Evolutionary conservation across 2,797 vertebrate species (phyloP), one percentile per base, ranked within the genome.

Genomic region (Emydoidea blandingii): DNA sequence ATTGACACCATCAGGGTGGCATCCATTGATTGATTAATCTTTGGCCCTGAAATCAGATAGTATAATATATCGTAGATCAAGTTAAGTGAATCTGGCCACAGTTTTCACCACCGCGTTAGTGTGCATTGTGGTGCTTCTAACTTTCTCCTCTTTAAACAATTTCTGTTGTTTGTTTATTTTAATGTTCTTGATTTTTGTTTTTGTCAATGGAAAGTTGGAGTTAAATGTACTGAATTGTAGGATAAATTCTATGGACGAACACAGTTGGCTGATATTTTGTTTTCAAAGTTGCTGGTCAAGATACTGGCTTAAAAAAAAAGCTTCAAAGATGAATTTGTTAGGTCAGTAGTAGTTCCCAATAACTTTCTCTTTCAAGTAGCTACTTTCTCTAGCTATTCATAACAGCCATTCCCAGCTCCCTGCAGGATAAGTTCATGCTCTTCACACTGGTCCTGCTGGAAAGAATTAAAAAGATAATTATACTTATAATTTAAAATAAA

Each of bases 301-400:
- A 5, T 54, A 12, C 15, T 25, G 9, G 1, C 14, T 76, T 76
- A 11, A 72, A 72, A 72, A 59, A 74, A 76, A 29, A 29, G 25
- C 21, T 44, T 27, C 9, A 47, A 15, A 72, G 16, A 12, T 83
- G 59, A 62, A 76, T 34, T 80, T 53, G 18, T 47, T 6, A 16
- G 10, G 21, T 50, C 31, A 83, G 4, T 34, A 49, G 1, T 25
- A 14, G 52, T 41, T 94, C 91, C 54, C 47, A 81, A 65, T 83
- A 57, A 11, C 9, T 29, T 49, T 91, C 62, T 65, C 65, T 92
- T 84, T 86, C 27, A 88, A 72, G 16, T 81, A 91, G 76, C 79
- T 89, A 6, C 0, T 27, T n/a, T 27, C 41, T 65, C 84, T 82
- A 78, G 6, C 15, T 5, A 6, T 91, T 87, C 88, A 56, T 12